A percentile compares a stretch with the other conserved stretches of the same genome.
Evolutionary conservation across 1,140 invertebrate species (phyloP).

Genomic region (Drosophila sp.): DNA sequence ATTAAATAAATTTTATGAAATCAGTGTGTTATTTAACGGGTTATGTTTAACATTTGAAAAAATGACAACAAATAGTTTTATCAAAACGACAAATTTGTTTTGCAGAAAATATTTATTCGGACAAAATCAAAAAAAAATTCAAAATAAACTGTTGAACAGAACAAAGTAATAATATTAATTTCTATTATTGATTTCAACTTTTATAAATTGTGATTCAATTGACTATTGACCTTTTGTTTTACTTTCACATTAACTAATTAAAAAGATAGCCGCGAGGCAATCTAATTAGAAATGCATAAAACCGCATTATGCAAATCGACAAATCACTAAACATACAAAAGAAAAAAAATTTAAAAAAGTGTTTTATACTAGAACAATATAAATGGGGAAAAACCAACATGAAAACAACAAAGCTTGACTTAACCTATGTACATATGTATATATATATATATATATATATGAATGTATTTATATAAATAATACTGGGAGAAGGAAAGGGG

Average conservation of each 20-base stretch:
- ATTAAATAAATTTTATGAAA: no score
- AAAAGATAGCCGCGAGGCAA: slow-evolving; percentile 1
- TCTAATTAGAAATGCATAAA: slow-evolving; percentile 8
- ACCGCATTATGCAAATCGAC: slow-evolving; percentile 1
- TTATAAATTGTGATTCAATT: not conserved
- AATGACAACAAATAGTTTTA: no score
- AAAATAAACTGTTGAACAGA: not conserved
- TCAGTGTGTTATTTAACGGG: no score
- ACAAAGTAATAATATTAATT: not conserved
- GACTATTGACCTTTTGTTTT: not conserved
- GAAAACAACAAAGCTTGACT: not conserved
- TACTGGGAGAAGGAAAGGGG: not conserved
- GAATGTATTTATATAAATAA: no score
- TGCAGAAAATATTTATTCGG: no score
- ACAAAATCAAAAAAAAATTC: no score
- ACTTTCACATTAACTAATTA: slow-evolving; percentile 6
- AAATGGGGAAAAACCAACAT: slow-evolving; percentile 5
- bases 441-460: not conserved
- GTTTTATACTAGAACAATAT: not conserved
- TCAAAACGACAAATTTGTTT: no score
- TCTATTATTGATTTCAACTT: not conserved
- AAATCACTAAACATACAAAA: not conserved
- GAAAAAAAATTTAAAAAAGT: not conserved
- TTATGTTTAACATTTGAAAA: no score
- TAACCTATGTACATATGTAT: not conserved